Evolutionary conservation across 2,113 vertebrate species (phyloP), one percentile per base, ranked within the genome.

Genomic region (Ophiodon elongatus): DNA sequence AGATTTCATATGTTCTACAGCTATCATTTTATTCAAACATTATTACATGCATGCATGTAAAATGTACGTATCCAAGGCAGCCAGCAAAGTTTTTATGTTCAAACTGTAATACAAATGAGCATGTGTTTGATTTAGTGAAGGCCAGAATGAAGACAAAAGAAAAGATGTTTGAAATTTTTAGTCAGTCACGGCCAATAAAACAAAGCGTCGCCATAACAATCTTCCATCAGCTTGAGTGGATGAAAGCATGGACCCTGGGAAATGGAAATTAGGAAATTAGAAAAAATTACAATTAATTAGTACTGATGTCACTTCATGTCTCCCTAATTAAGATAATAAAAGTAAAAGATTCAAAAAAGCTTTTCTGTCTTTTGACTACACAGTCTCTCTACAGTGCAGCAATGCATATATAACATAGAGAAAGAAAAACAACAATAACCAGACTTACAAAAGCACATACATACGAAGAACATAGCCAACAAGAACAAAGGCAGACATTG

Each of bases 181-280:
- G 23, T 29, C 14, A 31, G 25, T 74, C 50, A 72, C 68, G 29
- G n/a, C 23, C 37, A 47, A 7, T 43, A 25, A 6, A 43, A 43
- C 10, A 73, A 31, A 73, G 52, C 29, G 79, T 60, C 69, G 9
- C 65, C 33, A 45, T 35, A 52, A 64, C 35, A 17, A 56, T 73
- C 52, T 47, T 37, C 39, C 27, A 73, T 47, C 17, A 39, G 39
- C 70, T n/a, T 47, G 39, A 73, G 52, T 73, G 60, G 37, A 67
- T 82, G 25, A 82, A 70, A 74, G 54, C 62, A 59, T 23, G n/a
- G 52, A 47, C 13, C 37, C 21, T 41, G 31, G 37, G 52, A 60
- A 73, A 59, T 25, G 23, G 23, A 45, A 57, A 25, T 56, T 25
- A 56, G 13, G 54, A 56, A n/a, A 56, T 25, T 25, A 13, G 1